phyloP scores from a whole-genome alignment of 2,113 vertebrate species.

The Odocoileus hemionus region DNA sequence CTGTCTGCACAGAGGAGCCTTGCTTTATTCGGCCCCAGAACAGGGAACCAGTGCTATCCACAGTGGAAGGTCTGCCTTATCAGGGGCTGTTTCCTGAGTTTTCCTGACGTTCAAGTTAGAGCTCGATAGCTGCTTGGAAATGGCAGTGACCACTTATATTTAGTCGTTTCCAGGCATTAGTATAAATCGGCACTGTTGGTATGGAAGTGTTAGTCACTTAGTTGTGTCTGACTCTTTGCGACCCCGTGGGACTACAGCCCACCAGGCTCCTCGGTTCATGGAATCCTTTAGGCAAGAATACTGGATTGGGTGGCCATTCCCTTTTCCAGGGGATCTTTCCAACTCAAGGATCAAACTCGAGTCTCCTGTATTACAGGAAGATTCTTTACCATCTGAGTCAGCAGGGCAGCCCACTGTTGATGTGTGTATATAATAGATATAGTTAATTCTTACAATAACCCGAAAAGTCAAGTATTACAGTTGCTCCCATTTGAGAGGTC shows the following conservation, averaged over 20 bases:
- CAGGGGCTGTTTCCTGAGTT: background rate
- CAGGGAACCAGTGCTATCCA: background rate
- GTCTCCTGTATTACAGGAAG: background rate
- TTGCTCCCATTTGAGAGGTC: background rate
- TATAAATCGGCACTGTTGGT: background rate
- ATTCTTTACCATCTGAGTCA: background rate
- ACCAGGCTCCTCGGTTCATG: background rate
- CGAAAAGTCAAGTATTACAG: background rate
- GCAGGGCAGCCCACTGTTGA: background rate
- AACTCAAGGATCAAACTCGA: background rate
- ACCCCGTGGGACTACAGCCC: background rate
- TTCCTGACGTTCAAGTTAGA: background rate
- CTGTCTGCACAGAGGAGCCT: background rate
- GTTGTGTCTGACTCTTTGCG: accelerated
- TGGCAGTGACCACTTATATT: background rate
- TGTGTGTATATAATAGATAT: background rate
- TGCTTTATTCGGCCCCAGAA: background rate
- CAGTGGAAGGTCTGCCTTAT: background rate
- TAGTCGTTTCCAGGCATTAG: background rate
- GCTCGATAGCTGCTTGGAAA: background rate
- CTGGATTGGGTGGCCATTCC: background rate
- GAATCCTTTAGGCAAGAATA: background rate
- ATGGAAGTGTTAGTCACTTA: background rate
- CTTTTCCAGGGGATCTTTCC: background rate
- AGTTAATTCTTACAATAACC: background rate